A percentile compares a stretch with the other conserved stretches of the same genome.
phyloP scores from a whole-genome alignment of 53 echinoderm and acorn worm genomes.

The Arbacia lixula region DNA sequence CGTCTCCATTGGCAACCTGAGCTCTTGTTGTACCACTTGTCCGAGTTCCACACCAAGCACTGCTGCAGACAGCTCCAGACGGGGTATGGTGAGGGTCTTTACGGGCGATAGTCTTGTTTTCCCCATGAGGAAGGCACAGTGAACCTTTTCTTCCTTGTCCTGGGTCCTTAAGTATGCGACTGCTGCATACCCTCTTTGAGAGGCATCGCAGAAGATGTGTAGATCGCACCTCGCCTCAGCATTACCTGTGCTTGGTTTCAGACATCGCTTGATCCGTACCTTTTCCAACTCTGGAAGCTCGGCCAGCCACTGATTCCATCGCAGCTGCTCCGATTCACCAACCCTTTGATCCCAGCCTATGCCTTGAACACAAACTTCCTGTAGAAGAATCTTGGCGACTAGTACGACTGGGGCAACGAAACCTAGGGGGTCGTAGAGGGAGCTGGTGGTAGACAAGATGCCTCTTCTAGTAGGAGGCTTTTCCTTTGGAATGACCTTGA shows the following conservation, averaged over 20 bases:
- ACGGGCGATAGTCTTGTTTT: constrained; percentile 37
- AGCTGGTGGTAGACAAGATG: constrained; percentile 56
- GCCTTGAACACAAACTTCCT: constrained; percentile 52
- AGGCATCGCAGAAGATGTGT: constrained; percentile 8
- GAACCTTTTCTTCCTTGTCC: constrained; percentile 8
- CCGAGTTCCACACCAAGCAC: constrained; percentile 40
- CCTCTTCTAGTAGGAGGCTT: constrained; percentile 40
- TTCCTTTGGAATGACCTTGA: constrained; percentile 30
- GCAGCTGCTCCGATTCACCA: background rate
- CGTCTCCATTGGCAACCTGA: constrained; percentile 11
- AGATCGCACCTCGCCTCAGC: background rate
- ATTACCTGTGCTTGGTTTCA: constrained; percentile 1
- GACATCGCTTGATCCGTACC: constrained; percentile 5
- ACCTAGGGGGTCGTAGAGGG: constrained; percentile 67
- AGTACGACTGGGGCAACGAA: constrained; percentile 62
- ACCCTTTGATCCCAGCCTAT: constrained; percentile 63
- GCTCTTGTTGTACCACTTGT: constrained; percentile 24
- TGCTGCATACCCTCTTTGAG: constrained; percentile 20
- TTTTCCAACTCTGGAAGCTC: background rate
- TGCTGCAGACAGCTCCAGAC: constrained; percentile 21
- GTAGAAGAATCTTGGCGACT: constrained; percentile 63
- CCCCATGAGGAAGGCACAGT: constrained; percentile 36
- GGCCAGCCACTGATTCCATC: background rate
- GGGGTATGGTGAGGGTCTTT: constrained; percentile 1
- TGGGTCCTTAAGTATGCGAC: constrained; percentile 11